phyloP scores from a whole-genome alignment of 2,888 invertebrate genomes.

The Allygus modestus region DNA sequence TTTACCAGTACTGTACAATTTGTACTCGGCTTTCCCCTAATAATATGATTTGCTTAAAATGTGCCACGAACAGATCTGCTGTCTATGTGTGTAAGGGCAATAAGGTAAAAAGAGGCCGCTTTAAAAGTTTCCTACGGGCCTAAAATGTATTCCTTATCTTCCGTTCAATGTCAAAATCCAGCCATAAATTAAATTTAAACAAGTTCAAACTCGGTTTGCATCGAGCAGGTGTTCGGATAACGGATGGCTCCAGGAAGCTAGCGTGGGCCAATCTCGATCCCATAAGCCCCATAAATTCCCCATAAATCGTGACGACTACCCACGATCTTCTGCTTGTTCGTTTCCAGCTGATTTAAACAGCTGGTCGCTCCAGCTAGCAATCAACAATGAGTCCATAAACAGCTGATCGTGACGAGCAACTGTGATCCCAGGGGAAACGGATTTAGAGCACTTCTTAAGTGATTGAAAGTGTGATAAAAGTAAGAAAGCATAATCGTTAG shows the following conservation, averaged over 20 bases:
- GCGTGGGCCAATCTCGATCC: conserved; percentile 28
- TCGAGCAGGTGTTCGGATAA: conserved; percentile 6
- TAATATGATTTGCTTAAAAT: too few relatives aligned
- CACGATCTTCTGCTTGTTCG: conserved; percentile 40
- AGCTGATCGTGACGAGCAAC: conserved; percentile 22
- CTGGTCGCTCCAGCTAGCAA: conserved; percentile 7
- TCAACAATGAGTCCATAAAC: conserved; percentile 26
- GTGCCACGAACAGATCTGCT: too few relatives aligned
- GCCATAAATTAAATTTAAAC: too few relatives aligned
- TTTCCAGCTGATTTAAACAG: conserved; percentile 22
- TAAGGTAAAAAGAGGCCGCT: too few relatives aligned
- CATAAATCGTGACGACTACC: conserved; percentile 21
- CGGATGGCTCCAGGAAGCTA: conserved; percentile 1
- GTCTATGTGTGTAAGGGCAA: too few relatives aligned
- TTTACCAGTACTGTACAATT: too few relatives aligned
- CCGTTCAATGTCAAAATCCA: background rate
- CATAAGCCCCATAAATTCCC: conserved; percentile 27
- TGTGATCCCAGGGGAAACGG: background rate
- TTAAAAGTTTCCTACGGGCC: too few relatives aligned
- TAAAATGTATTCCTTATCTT: too few relatives aligned
- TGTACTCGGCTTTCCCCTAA: too few relatives aligned
- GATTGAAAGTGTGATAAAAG: conserved; percentile 10
- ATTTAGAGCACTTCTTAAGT: conserved; percentile 13
- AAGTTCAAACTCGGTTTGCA: background rate
- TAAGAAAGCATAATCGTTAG: background rate